Evolutionary conservation across 2,888 invertebrate genomes (phyloP), one percentile per base, ranked within the genome.

Genomic region (Eilema depressum): DNA sequence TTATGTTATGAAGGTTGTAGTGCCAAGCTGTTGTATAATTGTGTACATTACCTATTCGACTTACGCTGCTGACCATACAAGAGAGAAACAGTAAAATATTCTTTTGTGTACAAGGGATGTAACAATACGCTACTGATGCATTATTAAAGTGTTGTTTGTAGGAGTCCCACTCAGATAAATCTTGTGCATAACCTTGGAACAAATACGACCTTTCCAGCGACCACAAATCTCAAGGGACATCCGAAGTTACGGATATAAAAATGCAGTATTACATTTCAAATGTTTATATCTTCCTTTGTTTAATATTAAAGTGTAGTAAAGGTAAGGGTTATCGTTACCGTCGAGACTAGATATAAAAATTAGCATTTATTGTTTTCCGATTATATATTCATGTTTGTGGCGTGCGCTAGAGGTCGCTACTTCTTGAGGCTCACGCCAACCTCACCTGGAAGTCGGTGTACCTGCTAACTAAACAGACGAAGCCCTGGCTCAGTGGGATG

Each of bases 81-180:
- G 26, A 47, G 28, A 47, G 47, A n/a, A 64, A 53, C 64, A 28
- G 20, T 23, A 17, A 41, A 17, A 41, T 57, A 25, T 37, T 66
- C 33, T 66, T 66, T 66, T 59, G 33, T 30, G 59, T 37, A 66
- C 33, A 33, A 69, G 56, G 30, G 23, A 37, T 26, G 26, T 28
- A 57, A 63, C 70, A 63, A 57, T 25, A 62, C 25, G 17, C 57
- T 47, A 64, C 61, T 64, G 70, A 53, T 70, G 60, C 62, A 70
- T 70, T 66, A 70, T 70, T 70, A 66, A 70, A 62, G 56, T 59
- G 37, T 23, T 70, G 61, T 70, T 66, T 56, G 56, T 56, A 53
- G 62, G 62, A 61, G 53, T 63, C 53, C 53, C 26, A 26, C 53
- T 41, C 37, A 28, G 62, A 66, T 68, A 56, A 68, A 71, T 62